Base-by-base conservation (phyloP, 2,113 vertebrate species). In the Osmerus eperlanus region DNA sequence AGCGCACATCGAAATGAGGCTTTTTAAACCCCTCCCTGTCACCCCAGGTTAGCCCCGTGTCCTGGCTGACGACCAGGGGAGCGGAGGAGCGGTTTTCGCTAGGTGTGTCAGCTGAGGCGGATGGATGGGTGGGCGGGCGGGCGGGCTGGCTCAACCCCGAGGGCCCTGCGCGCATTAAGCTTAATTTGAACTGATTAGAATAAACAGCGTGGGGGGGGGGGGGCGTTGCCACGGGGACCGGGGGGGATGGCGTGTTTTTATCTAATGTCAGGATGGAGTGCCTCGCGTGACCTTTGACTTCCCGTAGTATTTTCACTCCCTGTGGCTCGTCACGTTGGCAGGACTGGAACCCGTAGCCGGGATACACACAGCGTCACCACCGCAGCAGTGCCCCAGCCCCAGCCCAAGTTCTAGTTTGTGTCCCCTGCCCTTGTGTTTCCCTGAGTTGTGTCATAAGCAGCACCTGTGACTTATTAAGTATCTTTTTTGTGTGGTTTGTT, bases 171-270 rank as follows among this genome's bases (percentile, higher is more conserved):
- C 83, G 84, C 77, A 89, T 90, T 89, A 84, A 88, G 85, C 84
- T 88, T 91, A 91, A 91, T 91, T 87, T 84, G 75, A 91, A 85
- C 74, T 91, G 90, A 90, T 90, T 88, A 86, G 86, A 86, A 87
- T 87, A 87, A 89, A 83, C 76, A 84, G 81, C 16, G 73, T 77
- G 73, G 71, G 68, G 84, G 62, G 61, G 63, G 65, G 21, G 59
- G 59, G 59, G 77, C 68, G 62, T 79, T 83, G 81, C 67, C 58
- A 81, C 70, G 58, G 67, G 81, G 77, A 76, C 80, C 66, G 23
- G 23, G 23, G 79, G 65, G 81, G 14, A 53, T 68, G 53, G 60
- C 65, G 70, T 21, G 79, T 70, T 83, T 78, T 73, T 68, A 81
- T 76, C 83, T 73, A 53, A 18, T 84, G 77, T 85, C 64, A 59